These are phyloP conservation scores for Caenorhabditis brenneri DNA, from an alignment of 1,140 invertebrate species.

Conservation along the genomic window DNA sequence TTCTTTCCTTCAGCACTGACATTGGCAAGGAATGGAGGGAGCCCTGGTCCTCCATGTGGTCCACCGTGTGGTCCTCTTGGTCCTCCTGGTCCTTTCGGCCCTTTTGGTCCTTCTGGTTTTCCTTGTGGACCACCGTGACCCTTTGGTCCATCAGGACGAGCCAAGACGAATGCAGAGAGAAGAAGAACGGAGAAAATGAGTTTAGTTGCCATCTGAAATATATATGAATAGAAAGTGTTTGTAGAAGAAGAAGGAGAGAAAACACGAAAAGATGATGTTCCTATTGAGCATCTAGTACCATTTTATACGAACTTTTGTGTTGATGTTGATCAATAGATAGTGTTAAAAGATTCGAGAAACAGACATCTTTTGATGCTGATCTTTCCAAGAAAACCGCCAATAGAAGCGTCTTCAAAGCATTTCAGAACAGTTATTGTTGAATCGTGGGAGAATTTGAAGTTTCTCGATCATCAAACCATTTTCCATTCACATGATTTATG, in stretches of 20 bases:
- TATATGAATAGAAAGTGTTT: neutral
- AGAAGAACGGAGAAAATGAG: neutral
- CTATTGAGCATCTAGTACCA: neutral
- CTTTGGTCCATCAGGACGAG: neutral
- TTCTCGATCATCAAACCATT: too few relatives aligned
- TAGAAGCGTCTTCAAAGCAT: neutral
- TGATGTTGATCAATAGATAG: constrained; percentile 8
- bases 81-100: neutral
- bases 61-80: neutral
- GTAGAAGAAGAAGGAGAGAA: neutral
- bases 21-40: constrained; percentile 1
- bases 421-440: too few relatives aligned
- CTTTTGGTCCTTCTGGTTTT: neutral
- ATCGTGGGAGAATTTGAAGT: too few relatives aligned
- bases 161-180: neutral
- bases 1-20: neutral
- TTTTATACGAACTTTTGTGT: neutral
- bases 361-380: neutral
- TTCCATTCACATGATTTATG: too few relatives aligned
- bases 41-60: neutral
- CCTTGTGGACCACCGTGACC: neutral
- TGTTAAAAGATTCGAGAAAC: neutral
- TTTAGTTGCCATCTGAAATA: neutral
- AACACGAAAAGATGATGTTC: neutral
- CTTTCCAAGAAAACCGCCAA: neutral